These are phyloP conservation scores for Carcina quercana DNA, from an alignment of 2,888 invertebrate genomes.

Conservation along the genomic window DNA sequence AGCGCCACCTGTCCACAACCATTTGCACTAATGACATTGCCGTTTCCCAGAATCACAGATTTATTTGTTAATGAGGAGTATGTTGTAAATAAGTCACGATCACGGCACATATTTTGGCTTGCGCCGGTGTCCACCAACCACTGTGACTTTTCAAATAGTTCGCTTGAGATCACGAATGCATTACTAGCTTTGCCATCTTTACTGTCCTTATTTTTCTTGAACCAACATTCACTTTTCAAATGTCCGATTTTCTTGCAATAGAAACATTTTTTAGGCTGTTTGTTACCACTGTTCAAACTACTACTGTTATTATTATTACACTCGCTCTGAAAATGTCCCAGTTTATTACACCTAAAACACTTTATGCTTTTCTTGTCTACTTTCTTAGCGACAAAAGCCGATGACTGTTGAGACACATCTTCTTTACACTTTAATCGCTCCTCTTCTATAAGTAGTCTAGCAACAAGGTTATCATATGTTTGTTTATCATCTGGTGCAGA, in stretches of 20 bases:
- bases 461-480: too few species aligned
- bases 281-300: background rate
- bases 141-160: slow-evolving; percentile 9
- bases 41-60: slow-evolving; percentile 17
- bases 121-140: slow-evolving; percentile 21
- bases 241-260: slow-evolving; percentile 14
- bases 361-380: too few species aligned
- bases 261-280: slow-evolving; percentile 10
- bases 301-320: slow-evolving; percentile 8
- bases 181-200: slow-evolving; percentile 8
- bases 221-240: slow-evolving; percentile 10
- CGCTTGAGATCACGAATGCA: slow-evolving; percentile 12
- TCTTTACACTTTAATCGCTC: too few species aligned
- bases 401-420: too few species aligned
- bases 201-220: slow-evolving; percentile 7
- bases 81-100: slow-evolving; percentile 17
- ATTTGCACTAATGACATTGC: slow-evolving; percentile 10
- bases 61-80: slow-evolving; percentile 5
- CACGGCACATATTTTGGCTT: slow-evolving; percentile 19
- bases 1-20: slow-evolving; percentile 19
- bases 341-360: too few species aligned
- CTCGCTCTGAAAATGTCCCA: slow-evolving; percentile 7
- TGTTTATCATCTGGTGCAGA: too few species aligned
- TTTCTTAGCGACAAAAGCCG: too few species aligned
- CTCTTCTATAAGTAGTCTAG: too few species aligned